A percentile compares a stretch with the other conserved stretches of the same genome.
phyloP scores from a whole-genome alignment of 37 sponge, comb jelly and placozoan species.

The Petrosia ficiformis region DNA sequence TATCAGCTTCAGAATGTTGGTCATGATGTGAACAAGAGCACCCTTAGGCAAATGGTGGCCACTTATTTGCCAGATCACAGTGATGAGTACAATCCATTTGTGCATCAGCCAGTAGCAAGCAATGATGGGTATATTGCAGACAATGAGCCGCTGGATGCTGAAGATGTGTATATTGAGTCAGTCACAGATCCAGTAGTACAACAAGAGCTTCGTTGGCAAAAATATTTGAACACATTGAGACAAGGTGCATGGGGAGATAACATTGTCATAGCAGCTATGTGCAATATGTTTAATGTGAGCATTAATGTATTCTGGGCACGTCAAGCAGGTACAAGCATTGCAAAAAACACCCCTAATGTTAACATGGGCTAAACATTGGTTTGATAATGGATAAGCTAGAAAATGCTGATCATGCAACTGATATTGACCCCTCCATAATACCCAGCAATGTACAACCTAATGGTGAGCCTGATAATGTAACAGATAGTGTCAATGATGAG shows the following conservation, averaged over 20 bases:
- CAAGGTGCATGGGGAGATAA: conserved; percentile 25
- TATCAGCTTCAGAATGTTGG: conserved; percentile 30
- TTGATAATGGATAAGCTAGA: background rate
- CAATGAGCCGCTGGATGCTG: conserved; percentile 5
- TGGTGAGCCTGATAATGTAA: background rate
- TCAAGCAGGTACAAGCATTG: background rate
- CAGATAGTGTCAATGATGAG: background rate
- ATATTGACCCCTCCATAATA: background rate
- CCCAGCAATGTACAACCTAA: background rate
- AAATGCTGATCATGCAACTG: background rate
- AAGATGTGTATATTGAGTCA: background rate
- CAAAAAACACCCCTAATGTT: background rate
- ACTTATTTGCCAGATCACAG: background rate
- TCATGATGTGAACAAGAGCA: background rate
- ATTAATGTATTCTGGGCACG: background rate
- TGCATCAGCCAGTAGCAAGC: conserved; percentile 9
- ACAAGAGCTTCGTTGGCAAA: background rate
- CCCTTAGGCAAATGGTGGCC: background rate
- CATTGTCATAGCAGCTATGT: conserved; percentile 8
- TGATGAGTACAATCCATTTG: conserved; percentile 10
- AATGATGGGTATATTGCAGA: conserved; percentile 14
- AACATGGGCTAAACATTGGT: background rate
- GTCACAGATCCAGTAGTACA: conserved; percentile 7
- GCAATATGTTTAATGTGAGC: conserved; percentile 1
- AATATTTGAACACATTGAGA: conserved; percentile 6